Evolutionary conservation across 1,140 invertebrate genomes (phyloP).

Genomic region (Eueides isabella): DNA sequence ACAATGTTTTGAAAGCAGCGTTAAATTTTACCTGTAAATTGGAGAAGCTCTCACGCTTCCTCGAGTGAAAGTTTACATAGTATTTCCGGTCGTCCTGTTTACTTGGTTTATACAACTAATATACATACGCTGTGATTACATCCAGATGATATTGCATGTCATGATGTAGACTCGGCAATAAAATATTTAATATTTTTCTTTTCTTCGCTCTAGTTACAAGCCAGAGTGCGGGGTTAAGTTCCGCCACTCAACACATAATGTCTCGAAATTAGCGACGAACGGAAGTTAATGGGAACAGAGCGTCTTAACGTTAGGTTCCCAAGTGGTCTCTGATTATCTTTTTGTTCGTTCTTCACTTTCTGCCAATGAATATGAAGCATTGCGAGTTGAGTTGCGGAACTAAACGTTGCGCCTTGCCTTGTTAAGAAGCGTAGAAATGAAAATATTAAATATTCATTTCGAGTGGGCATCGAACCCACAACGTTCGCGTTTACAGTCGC

Average conservation of each 20-base stretch:
- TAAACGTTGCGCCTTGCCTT: no score
- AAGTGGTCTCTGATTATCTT: no score
- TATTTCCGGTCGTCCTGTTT: not conserved
- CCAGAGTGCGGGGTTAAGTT: not conserved
- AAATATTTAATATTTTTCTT: not conserved
- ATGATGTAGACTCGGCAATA: not conserved
- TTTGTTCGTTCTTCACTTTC: no score
- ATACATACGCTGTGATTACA: not conserved
- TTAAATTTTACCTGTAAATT: slow-evolving; percentile 11
- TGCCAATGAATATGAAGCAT: no score
- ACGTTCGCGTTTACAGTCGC: no score
- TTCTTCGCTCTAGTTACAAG: not conserved
- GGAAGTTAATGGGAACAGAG: not conserved
- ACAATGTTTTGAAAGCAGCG: not conserved
- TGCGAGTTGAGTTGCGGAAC: no score
- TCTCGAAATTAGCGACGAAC: not conserved
- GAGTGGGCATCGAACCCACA: no score
- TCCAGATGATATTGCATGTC: not conserved
- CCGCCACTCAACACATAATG: not conserved
- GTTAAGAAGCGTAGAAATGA: no score
- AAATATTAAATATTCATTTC: no score
- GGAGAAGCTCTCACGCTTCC: slow-evolving; percentile 9
- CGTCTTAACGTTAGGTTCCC: not conserved
- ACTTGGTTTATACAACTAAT: not conserved
- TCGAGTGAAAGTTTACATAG: not conserved